Base-by-base conservation (phyloP, 2,888 invertebrate genomes). In the Thymelicus lineola region DNA sequence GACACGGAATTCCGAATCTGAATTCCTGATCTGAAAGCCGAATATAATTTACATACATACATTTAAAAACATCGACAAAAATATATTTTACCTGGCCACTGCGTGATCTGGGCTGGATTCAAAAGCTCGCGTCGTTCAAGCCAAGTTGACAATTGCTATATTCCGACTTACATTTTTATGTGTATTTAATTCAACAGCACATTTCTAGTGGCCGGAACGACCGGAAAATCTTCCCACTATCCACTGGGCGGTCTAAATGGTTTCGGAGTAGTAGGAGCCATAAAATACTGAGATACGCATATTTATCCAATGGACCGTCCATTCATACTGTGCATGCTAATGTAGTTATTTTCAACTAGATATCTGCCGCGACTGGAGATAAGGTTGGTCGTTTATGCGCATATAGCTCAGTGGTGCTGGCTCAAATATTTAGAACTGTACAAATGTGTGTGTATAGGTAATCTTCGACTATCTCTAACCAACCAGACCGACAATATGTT, bases 211-310 rank as follows among this genome's bases (percentile, higher is more conserved):
- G 42, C 14, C 66, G 50, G 59, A 66, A 59, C 50, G 66, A 60
- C 66, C 66, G 66, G 59, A 60, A 66, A 59, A 66, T 60, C 38
- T 66, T 66, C 66, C 59, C 35, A 50, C 66, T 66, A 35, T 66
- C 50, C 20, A 66, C 66, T 50, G 59, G 59, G 66, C 59, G 66
- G 59, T 60, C 59, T 58, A 10, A 59, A 38, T 60, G 66, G 20
- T 60, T 59, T 66, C 50, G 20, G 66, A 66, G 50, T 66, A 66
- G 59, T 66, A 46, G 66, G 46, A 35, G 59, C 60, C 60, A 61
- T 60, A 67, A 67, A 66, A 67, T 67, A 61, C 53, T 28, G 36
- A 60, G 67, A 48, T 62, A 66, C 45, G 67, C 60, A 67, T 67
- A 67, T 67, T 67, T 67, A 67, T 67, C 20, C 38, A 61, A 35